A percentile compares a stretch with the other conserved stretches of the same genome.
phyloP scores from a whole-genome alignment of 2,888 invertebrate species.

The Agrilus biguttatus region DNA sequence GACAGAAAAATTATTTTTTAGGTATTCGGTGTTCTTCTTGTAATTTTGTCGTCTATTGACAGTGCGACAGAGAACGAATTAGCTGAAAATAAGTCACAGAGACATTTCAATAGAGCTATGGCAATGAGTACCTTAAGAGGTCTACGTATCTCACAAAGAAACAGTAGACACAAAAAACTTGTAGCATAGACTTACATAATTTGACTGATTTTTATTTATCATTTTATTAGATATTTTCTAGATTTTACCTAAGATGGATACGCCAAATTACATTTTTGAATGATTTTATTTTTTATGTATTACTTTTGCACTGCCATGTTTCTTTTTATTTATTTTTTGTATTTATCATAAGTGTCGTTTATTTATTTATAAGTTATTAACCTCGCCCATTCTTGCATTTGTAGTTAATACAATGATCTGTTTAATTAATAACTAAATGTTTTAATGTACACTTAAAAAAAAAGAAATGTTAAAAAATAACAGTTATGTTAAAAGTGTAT shows the following conservation, averaged over 20 bases:
- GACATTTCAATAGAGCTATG: constrained; percentile 80
- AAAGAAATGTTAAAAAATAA: too few species aligned
- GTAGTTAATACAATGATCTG: too few species aligned
- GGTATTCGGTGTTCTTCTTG: constrained; percentile 70
- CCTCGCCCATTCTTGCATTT: too few species aligned
- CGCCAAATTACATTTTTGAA: too few species aligned
- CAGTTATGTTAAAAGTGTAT: too few species aligned
- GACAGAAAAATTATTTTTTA: constrained; percentile 23
- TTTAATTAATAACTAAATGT: too few species aligned
- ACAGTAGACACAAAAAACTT: constrained; percentile 18
- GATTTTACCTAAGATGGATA: constrained; percentile 5
- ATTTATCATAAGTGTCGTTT: too few species aligned
- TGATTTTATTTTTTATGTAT: too few species aligned
- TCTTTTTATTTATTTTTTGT: too few species aligned
- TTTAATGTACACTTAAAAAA: too few species aligned
- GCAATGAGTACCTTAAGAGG: constrained; percentile 71
- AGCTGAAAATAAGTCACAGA: constrained; percentile 53
- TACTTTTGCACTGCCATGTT: too few species aligned
- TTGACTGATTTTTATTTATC: constrained; percentile 9
- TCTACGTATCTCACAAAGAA: constrained; percentile 23
- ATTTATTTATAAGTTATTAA: too few species aligned
- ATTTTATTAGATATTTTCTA: constrained; percentile 9
- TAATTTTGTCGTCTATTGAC: constrained; percentile 66
- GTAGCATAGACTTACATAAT: constrained; percentile 13
- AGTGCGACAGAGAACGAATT: constrained; percentile 27